phyloP scores from a whole-genome alignment of 2,888 invertebrate species.

The Eupithecia exiguata region DNA sequence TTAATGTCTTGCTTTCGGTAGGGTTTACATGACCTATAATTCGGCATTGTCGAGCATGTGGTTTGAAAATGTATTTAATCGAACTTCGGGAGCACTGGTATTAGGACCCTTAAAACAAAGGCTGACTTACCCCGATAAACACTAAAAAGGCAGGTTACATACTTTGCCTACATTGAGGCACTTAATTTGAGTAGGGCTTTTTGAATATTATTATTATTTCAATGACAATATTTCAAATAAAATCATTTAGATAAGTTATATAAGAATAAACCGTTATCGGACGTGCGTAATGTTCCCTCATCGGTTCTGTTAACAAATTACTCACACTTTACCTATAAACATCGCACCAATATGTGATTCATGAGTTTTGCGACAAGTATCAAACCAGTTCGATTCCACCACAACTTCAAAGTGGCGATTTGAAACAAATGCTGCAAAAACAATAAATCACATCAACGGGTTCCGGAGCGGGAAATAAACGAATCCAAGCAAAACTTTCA shows the following conservation, averaged over 20 bases:
- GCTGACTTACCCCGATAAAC: no score
- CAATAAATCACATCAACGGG: conserved; percentile 77
- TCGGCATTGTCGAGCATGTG: no score
- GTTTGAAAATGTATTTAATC: neutral
- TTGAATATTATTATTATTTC: neutral
- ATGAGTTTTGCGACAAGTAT: conserved; percentile 14
- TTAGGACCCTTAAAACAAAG: neutral
- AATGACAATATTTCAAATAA: neutral
- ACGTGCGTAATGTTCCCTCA: neutral
- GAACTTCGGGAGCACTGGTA: neutral
- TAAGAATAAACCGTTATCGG: neutral
- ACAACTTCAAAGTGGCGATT: conserved; percentile 64
- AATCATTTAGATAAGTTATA: neutral
- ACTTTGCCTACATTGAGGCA: neutral
- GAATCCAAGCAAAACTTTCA: conserved; percentile 74
- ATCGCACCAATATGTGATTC: neutral
- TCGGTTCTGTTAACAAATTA: neutral
- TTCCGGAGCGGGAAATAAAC: conserved; percentile 67
- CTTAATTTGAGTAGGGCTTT: neutral
- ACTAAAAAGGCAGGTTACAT: no score
- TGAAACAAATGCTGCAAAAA: conserved; percentile 63
- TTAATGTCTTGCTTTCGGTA: no score
- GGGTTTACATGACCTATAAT: no score
- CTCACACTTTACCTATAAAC: neutral
- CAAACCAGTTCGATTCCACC: conserved; percentile 22